phyloP scores from a whole-genome alignment of 2,113 vertebrate genomes.

The Rhinichthys klamathensis region DNA sequence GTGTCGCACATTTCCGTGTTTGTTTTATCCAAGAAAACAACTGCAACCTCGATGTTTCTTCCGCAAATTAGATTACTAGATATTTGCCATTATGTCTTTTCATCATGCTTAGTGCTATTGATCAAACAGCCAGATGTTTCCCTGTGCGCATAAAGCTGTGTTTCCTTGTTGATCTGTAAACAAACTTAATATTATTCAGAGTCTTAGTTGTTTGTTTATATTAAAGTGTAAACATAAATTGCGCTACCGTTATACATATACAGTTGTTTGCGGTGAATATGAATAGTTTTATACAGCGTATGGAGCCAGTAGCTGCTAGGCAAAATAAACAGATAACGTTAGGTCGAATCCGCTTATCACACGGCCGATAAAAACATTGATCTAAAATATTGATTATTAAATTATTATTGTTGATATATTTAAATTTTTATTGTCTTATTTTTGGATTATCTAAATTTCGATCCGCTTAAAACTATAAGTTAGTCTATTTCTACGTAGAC shows the following conservation, averaged over 20 bases:
- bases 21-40: not conserved
- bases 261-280: not conserved
- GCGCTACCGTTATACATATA: not conserved
- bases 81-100: not conserved
- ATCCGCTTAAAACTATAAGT: not conserved
- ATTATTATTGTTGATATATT: not conserved
- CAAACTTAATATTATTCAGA: not conserved
- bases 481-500: not conserved
- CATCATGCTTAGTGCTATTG: not conserved
- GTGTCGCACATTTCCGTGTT: not conserved
- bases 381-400: not conserved
- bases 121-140: not conserved
- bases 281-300: not conserved
- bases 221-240: not conserved
- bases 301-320: not conserved
- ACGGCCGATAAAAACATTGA: not conserved
- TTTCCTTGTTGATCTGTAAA: not conserved
- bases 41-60: not conserved
- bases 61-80: not conserved
- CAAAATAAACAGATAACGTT: not conserved
- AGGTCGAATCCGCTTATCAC: not conserved
- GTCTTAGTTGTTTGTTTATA: not conserved
- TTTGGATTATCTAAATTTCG: not conserved
- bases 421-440: not conserved
- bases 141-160: not conserved